Percentiles rank a stretch among this genome's conserved stretches.
These are phyloP conservation scores for Hystrix cristata DNA, from an alignment of 2,113 vertebrate genomes.

Conservation along the genomic window DNA sequence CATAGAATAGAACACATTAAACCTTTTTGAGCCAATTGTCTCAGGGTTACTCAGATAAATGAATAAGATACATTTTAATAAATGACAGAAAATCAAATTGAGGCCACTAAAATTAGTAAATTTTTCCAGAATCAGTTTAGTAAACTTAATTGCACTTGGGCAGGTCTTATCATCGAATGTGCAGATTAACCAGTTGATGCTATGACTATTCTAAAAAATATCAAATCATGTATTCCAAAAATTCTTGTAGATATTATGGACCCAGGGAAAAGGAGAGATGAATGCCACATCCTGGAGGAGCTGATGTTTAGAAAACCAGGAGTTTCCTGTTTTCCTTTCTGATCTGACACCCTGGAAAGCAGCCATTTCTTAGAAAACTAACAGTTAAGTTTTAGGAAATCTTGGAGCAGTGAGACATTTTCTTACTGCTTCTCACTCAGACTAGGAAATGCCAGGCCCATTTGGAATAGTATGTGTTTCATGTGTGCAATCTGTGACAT, in stretches of 20 bases:
- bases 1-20: background rate
- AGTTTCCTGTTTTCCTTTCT: background rate
- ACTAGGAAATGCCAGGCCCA: background rate
- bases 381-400: background rate
- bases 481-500: too few relatives aligned
- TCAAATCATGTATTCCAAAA: background rate
- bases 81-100: background rate
- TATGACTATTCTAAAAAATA: too few relatives aligned
- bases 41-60: background rate
- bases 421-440: background rate
- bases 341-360: background rate
- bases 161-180: background rate
- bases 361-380: background rate
- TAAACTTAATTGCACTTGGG: background rate
- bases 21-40: background rate
- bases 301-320: background rate
- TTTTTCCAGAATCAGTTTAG: background rate
- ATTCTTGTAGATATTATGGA: background rate
- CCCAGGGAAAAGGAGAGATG: background rate
- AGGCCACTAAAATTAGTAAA: background rate
- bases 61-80: background rate
- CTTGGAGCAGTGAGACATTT: too few relatives aligned
- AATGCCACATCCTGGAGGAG: too few relatives aligned
- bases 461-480: accelerated
- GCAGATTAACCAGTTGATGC: too few relatives aligned